Percentiles rank a stretch among this genome's conserved stretches.
Evolutionary conservation across 2,113 vertebrate genomes (phyloP).

Genomic region (Tragelaphus scriptus): DNA sequence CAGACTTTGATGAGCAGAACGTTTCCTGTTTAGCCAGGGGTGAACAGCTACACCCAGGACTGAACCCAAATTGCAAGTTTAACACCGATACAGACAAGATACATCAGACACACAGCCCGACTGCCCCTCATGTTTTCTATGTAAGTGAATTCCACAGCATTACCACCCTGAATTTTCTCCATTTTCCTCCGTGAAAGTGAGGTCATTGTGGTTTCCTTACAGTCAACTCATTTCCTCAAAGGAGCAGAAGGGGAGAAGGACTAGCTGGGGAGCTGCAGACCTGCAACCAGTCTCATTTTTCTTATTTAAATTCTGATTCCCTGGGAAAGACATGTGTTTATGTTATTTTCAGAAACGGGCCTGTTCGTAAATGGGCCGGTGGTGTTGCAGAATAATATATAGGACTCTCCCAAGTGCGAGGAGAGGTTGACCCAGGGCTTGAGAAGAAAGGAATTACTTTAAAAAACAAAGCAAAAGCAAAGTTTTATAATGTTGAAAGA

Average conservation of each 20-base stretch:
- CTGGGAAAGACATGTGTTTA: slow-evolving; percentile 50
- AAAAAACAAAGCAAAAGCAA: neutral
- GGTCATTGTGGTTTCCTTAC: slow-evolving; percentile 55
- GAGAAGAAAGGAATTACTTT: neutral
- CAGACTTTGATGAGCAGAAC: slow-evolving; percentile 46
- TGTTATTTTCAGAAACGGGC: slow-evolving; percentile 17
- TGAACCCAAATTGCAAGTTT: slow-evolving; percentile 64
- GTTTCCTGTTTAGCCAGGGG: slow-evolving; percentile 58
- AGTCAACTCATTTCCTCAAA: slow-evolving; percentile 1
- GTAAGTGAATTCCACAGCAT: neutral
- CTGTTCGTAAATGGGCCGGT: neutral
- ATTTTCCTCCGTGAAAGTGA: slow-evolving; percentile 50
- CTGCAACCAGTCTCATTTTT: slow-evolving; percentile 39
- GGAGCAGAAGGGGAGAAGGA: slow-evolving; percentile 37
- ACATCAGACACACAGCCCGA: neutral
- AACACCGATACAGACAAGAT: slow-evolving; percentile 28
- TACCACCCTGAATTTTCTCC: neutral
- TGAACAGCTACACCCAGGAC: slow-evolving; percentile 65
- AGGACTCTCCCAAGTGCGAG: neutral
- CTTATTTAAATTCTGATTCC: slow-evolving; percentile 58
- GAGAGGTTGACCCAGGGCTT: neutral
- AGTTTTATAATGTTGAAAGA: neutral
- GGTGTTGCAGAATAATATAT: neutral
- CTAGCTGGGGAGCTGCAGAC: neutral
- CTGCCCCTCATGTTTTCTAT: neutral